These are phyloP conservation scores for Hemaris fuciformis DNA, from an alignment of 2,888 invertebrate species.

Conservation along the genomic window DNA sequence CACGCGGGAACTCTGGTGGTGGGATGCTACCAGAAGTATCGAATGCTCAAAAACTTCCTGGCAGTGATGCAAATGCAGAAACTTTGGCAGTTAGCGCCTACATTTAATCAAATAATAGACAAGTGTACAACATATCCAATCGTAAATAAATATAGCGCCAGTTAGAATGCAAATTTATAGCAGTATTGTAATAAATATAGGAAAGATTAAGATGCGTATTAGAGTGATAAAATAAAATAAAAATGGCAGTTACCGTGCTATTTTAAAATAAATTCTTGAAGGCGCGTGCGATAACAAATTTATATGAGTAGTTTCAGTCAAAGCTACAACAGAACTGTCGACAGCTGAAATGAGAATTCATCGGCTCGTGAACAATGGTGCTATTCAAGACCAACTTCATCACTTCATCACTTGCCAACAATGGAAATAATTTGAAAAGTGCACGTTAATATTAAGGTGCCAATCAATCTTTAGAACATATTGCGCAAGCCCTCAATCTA, in stretches of 20 bases:
- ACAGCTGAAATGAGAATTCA: constrained; percentile 42
- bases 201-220: too few species aligned
- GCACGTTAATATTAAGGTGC: constrained; percentile 52
- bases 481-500: constrained; percentile 59
- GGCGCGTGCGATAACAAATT: background rate
- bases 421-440: constrained; percentile 56
- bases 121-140: background rate
- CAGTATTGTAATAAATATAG: background rate
- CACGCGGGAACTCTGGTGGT: constrained; percentile 33
- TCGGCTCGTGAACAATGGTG: constrained; percentile 54
- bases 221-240: too few species aligned
- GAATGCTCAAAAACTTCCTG: constrained; percentile 33
- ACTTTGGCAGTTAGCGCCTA: constrained; percentile 34
- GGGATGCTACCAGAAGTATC: constrained; percentile 25
- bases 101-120: constrained; percentile 24
- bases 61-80: constrained; percentile 31
- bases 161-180: background rate
- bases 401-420: constrained; percentile 51
- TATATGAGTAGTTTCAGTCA: background rate
- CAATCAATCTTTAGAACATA: constrained; percentile 62
- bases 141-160: background rate
- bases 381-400: constrained; percentile 37
- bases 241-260: background rate
- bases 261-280: background rate
- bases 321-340: constrained; percentile 28